Evolutionary conservation across 2,113 vertebrate genomes (phyloP).

Genomic region (Etheostoma cragini): DNA sequence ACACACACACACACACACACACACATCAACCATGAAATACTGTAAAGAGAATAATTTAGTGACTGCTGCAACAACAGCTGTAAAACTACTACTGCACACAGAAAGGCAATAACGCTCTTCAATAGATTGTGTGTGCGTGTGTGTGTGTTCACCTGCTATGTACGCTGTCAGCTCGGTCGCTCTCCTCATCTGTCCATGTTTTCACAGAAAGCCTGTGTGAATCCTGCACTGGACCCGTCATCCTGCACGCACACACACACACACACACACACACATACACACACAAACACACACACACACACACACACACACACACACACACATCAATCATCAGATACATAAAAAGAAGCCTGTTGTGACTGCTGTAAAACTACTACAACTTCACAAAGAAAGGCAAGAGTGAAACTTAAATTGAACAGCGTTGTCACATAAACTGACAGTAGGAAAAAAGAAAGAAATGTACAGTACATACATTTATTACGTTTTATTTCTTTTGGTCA

Average conservation of each 20-base stretch:
- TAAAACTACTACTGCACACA: background rate
- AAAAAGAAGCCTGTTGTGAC: background rate
- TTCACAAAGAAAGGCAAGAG: background rate
- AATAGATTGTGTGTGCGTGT: background rate
- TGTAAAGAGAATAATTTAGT: background rate
- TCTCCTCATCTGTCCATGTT: slow-evolving; percentile 80
- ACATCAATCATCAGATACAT: background rate
- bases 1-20: background rate
- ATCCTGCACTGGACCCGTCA: slow-evolving; percentile 82
- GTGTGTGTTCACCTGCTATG: slow-evolving; percentile 81
- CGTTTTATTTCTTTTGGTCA: too few relatives aligned
- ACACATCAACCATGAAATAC: background rate
- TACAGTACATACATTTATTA: background rate
- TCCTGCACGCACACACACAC: slow-evolving; percentile 71
- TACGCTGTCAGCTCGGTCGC: slow-evolving; percentile 74
- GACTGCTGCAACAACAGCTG: background rate
- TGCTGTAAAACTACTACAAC: background rate
- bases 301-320: too few relatives aligned
- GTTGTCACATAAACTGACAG: background rate
- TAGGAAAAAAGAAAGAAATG: background rate
- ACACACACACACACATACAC: background rate
- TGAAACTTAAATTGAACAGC: too few relatives aligned
- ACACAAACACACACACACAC: too few relatives aligned
- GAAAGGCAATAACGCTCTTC: background rate
- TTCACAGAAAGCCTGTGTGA: slow-evolving; percentile 78